Conservation (phyloP, 1,140 invertebrate genomes). For the Ruditapes philippinarum region DNA sequence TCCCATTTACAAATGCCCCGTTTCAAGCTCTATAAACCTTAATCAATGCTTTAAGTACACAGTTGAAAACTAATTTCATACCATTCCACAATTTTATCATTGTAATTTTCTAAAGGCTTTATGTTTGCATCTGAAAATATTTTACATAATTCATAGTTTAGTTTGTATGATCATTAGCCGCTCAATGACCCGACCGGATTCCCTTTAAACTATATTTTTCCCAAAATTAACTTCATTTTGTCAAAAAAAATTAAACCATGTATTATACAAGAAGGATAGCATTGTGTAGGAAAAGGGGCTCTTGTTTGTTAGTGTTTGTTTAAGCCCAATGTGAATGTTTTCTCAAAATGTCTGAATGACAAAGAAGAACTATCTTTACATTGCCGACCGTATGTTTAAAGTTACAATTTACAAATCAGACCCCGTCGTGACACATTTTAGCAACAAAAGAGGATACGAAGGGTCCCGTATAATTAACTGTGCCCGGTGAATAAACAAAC, state of each 20-base stretch:
- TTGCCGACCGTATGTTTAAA: constrained; percentile 4
- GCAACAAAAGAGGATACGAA: background rate
- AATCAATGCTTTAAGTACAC: too few relatives aligned
- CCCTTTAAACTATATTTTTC: constrained; percentile 1
- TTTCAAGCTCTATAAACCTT: too few relatives aligned
- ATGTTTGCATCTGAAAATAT: background rate
- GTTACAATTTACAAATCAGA: constrained; percentile 34
- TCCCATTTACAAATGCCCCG: too few relatives aligned
- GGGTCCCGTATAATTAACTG: constrained; percentile 33
- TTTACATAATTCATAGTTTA: constrained; percentile 24
- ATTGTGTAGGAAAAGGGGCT: background rate
- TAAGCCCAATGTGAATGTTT: background rate
- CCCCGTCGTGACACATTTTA: constrained; percentile 15
- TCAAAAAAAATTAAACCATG: background rate
- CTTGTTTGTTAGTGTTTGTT: constrained; percentile 11
- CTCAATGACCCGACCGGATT: background rate
- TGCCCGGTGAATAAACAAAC: constrained; percentile 34
- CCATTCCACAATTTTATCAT: too few relatives aligned
- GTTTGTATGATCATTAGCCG: constrained; percentile 12
- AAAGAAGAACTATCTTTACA: constrained; percentile 22
- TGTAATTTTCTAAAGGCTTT: too few relatives aligned
- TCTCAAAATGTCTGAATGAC: background rate
- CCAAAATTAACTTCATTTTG: constrained; percentile 27
- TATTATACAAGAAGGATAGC: background rate
- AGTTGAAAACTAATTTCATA: too few relatives aligned